A percentile compares a stretch with the other conserved stretches of the same genome.
These are phyloP conservation scores for Limnephilus rhombicus DNA, from an alignment of 2,888 invertebrate genomes.

Conservation along the genomic window DNA sequence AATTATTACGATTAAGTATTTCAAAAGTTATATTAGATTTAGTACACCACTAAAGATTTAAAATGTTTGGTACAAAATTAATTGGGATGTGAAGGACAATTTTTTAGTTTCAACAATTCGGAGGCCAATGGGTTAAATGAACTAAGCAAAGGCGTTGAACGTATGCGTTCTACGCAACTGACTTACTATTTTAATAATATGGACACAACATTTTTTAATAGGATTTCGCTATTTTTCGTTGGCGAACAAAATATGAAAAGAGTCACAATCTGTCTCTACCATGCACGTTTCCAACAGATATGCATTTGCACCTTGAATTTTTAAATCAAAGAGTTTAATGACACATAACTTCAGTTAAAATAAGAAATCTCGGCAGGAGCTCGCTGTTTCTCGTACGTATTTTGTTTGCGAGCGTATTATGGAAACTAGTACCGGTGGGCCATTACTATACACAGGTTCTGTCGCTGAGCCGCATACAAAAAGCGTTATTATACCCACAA, in stretches of 20 bases:
- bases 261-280: background rate
- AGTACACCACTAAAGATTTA: too few species aligned
- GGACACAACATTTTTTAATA: too few species aligned
- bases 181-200: too few species aligned
- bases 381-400: background rate
- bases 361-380: background rate
- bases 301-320: background rate
- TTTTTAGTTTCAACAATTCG: too few species aligned
- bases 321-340: background rate
- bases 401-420: background rate
- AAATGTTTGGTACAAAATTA: too few species aligned
- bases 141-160: background rate
- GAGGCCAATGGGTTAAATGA: too few species aligned
- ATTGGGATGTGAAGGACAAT: too few species aligned
- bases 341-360: background rate
- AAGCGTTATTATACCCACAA: constrained; percentile 32
- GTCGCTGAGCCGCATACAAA: constrained; percentile 37
- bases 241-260: background rate
- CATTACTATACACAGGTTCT: background rate
- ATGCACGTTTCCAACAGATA: background rate
- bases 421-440: background rate
- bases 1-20: too few species aligned
- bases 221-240: background rate
- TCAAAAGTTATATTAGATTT: too few species aligned
- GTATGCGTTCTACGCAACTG: too few species aligned